Percentiles rank a stretch among this genome's conserved stretches.
Conservation (phyloP, 2,888 invertebrate genomes). For the Axea sp. region DNA sequence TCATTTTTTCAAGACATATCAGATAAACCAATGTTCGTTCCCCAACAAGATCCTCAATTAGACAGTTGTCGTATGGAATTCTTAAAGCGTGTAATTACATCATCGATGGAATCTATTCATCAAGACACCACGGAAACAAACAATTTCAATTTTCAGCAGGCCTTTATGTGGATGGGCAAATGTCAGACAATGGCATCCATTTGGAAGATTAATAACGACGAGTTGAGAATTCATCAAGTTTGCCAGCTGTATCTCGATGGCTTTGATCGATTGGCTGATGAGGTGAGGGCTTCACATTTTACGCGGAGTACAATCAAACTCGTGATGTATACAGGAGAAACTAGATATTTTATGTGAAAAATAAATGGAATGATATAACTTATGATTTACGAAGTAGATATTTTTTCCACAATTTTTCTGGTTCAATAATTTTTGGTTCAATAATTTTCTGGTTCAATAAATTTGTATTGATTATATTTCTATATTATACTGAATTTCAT, state of each 20-base stretch:
- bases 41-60: slow-evolving; percentile 83
- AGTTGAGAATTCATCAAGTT: slow-evolving; percentile 89
- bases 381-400: too few species aligned
- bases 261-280: slow-evolving; percentile 82
- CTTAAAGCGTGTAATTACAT: slow-evolving; percentile 86
- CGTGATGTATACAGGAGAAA: too few species aligned
- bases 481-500: too few species aligned
- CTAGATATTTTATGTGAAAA: too few species aligned
- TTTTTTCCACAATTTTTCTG: too few species aligned
- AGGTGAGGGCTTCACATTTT: too few species aligned
- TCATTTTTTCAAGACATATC: slow-evolving; percentile 76
- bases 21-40: slow-evolving; percentile 71
- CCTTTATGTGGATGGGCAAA: slow-evolving; percentile 86
- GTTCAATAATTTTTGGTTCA: too few species aligned
- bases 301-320: too few species aligned
- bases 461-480: too few species aligned
- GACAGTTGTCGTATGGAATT: slow-evolving; percentile 86
- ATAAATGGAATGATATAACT: too few species aligned
- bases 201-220: slow-evolving; percentile 87
- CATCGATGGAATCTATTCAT: slow-evolving; percentile 87
- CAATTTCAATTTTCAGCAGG: slow-evolving; percentile 79
- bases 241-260: slow-evolving; percentile 82
- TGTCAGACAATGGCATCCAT: slow-evolving; percentile 86
- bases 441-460: too few species aligned
- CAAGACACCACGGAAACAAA: slow-evolving; percentile 81